Evolutionary conservation across 2,113 vertebrate genomes (phyloP), one percentile per base, ranked within the genome.

Genomic region (Gallinago undulata): DNA sequence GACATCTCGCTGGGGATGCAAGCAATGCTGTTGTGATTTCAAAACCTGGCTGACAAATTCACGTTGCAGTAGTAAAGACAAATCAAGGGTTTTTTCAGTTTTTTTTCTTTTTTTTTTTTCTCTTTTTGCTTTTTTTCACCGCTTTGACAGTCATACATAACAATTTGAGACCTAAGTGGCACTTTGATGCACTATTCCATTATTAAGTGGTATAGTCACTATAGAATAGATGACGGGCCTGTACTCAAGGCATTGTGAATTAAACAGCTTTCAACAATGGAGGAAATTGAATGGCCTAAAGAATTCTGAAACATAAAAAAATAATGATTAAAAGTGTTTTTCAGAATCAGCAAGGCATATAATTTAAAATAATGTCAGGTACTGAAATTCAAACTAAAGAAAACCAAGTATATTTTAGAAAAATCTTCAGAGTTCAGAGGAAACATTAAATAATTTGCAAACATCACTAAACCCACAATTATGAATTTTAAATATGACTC

Each of bases 1-100:
- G 97, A 97, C 98, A 98, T 99, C 98, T 99, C 98, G 89, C 98
- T 98, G 98, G 98, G 98, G 98, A 98, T 97, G 96, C 98, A 96
- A 98, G 98, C 98, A 98, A 98, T 98, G 97, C 98, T 97, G 97
- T 98, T 98, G 98, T 98, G 98, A 99, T 99, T 98, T 99, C 96
- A 98, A 98, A 99, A 98, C 98, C 98, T 98, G 98, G 97, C 98
- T 99, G 99, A 99, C 98, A 99, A 99, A 99, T 99, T 98, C 97
- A 98, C 97, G 37, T 98, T 98, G 97, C 97, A 98, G 97, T 97
- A 97, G 97, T 98, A 98, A 98, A 98, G 98, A 98, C 97, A 98
- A 98, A 98, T 98, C 98, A 98, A 98, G 97, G 82, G 0, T 89
- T 94, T 97, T 97, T 95, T 41, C 2, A 4, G 1, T 18, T 74